Base-by-base conservation (phyloP, 64 coral and sea anemone genomes). In the Stylophora pistillata region DNA sequence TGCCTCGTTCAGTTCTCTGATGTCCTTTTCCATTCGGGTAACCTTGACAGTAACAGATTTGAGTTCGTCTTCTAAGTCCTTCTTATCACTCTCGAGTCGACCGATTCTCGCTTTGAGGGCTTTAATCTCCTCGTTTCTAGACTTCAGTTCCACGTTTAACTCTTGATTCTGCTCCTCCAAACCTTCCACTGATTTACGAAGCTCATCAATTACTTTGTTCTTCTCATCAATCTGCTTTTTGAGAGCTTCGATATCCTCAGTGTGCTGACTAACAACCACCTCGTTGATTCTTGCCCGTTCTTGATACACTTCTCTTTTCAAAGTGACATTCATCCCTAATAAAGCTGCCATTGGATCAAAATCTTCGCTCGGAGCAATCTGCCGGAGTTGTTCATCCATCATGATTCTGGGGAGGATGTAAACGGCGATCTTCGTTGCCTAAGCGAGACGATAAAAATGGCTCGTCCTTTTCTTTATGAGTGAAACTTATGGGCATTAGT, bases 41-140 rank as follows among this genome's bases (percentile, higher is more conserved):
- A 89, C 32, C 34, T 89, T 89, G 21, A 57, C 56, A 71, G 70
- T 28, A 71, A 89, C 87, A 13, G 58, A 78, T 14, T n/a, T 29
- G 61, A 89, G 52, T 26, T 89, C 76, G 28, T 89, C 59, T 71
- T 72, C 58, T 32, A 89, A 31, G 28, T 66, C 87, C 63, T 80
- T 79, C 75, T 89, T 89, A 6, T 89, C 62, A 14, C 64, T 78
- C 79, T 89, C 87, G 65, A 89, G 87, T 21, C 34, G 26, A 69
- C 76, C 21, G 58, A 89, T 68, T 68, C 87, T 75, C 25, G 60
- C n/a, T 13, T 89, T 79, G 9, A 89, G 75, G 30, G 25, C 41
- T 53, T 71, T 79, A 32, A 89, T 78, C 47, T 89, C 63, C 13
- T 79, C 62, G 87, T 89, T 70, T 71, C 76, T 79, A 2, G 59